Conservation (phyloP, 2,113 vertebrate species). For the Corapipo altera region DNA sequence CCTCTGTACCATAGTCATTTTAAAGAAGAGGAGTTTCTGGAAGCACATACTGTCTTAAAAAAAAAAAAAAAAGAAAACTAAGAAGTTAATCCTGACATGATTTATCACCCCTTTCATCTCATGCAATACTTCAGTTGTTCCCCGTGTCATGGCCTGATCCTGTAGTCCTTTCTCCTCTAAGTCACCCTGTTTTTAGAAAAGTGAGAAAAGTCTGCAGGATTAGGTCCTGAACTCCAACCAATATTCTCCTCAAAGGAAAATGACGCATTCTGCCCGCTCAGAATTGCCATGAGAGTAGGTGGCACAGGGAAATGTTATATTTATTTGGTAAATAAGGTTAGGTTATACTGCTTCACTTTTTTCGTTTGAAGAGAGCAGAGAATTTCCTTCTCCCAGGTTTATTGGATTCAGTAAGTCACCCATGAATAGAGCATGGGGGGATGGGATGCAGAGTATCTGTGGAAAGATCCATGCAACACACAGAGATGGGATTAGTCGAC, state of each 20-base stretch:
- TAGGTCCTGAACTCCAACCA: not conserved
- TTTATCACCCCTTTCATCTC: not conserved
- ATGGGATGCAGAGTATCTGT: not conserved
- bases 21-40: not conserved
- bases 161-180: not conserved
- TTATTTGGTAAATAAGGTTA: not conserved
- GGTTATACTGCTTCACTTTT: not conserved
- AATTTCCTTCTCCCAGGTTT: not conserved
- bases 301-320: not conserved
- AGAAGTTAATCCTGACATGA: not conserved
- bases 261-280: not conserved
- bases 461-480: not conserved
- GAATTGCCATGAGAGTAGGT: not conserved
- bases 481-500: conserved; percentile 22
- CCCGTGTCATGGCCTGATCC: not conserved
- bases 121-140: not conserved
- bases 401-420: not conserved
- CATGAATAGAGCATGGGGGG: not conserved
- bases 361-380: not conserved
- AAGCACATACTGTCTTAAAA: not conserved
- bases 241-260: not conserved
- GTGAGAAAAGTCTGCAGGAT: not conserved
- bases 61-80: not conserved
- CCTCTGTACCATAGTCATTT: not conserved
- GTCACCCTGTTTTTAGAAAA: not conserved